phyloP scores from a whole-genome alignment of 2,797 vertebrate genomes.

The Catamblyrhynchus diadema region DNA sequence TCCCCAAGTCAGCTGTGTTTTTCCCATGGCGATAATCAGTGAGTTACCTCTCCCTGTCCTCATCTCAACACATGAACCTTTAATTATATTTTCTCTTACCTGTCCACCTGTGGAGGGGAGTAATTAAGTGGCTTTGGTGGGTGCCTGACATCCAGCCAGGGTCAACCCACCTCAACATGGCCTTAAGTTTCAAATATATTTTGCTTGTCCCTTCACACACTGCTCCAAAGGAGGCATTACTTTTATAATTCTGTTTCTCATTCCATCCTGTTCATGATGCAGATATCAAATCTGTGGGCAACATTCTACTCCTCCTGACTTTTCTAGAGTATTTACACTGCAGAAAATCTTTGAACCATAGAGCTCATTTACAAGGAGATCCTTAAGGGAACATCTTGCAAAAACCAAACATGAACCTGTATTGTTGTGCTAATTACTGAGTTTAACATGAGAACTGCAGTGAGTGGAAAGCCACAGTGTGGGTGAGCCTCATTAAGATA shows the following conservation, averaged over 20 bases:
- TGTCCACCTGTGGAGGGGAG: neutral
- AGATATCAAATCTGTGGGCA: neutral
- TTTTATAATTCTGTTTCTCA: neutral
- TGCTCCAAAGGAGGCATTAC: neutral
- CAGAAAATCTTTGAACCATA: neutral
- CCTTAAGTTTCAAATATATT: neutral
- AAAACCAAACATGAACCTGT: neutral
- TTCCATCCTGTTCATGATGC: neutral
- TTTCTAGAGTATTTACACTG: neutral
- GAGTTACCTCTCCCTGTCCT: neutral
- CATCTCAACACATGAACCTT: neutral
- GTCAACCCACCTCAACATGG: neutral
- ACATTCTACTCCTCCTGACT: neutral
- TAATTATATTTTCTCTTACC: neutral
- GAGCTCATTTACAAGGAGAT: neutral
- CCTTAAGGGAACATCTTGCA: neutral
- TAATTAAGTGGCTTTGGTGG: neutral
- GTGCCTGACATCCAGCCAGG: neutral
- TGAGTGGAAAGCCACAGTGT: neutral
- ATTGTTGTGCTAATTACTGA: constrained; percentile 11
- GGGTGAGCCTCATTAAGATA: neutral
- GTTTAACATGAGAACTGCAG: neutral
- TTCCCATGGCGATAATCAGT: neutral
- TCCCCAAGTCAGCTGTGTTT: neutral
- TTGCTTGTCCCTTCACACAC: neutral